Evolutionary conservation across 2,888 invertebrate genomes (phyloP).

Genomic region (Icerya purchasi): DNA sequence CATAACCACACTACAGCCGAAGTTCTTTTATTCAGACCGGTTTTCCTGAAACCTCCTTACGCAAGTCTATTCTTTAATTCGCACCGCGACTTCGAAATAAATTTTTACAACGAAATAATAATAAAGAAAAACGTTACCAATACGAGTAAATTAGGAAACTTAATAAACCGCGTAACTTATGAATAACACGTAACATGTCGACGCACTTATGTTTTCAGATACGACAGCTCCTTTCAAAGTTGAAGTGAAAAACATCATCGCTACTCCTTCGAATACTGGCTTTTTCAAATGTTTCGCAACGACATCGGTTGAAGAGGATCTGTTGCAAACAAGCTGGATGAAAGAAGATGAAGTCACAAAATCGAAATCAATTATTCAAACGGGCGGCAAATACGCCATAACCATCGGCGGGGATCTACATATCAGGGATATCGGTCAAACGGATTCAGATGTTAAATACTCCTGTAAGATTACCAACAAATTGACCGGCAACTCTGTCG

Average conservation of each 20-base stretch:
- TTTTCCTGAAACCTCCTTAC: too few species aligned
- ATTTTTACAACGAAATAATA: too few species aligned
- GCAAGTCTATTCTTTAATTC: too few species aligned
- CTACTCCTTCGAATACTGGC: conserved; percentile 23
- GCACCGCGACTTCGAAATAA: too few species aligned
- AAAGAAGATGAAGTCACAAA: conserved; percentile 18
- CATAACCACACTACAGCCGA: too few species aligned
- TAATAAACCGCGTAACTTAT: too few species aligned
- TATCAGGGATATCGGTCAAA: conserved; percentile 44
- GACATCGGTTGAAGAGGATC: conserved; percentile 12
- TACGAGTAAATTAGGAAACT: too few species aligned
- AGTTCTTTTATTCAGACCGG: too few species aligned
- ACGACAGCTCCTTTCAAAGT: conserved; percentile 19
- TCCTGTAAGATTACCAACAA: conserved; percentile 62
- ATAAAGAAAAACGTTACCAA: too few species aligned
- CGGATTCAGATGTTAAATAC: conserved; percentile 52
- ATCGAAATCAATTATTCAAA: conserved; percentile 13
- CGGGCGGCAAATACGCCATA: conserved; percentile 33
- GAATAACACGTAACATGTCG: too few species aligned
- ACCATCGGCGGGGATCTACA: conserved; percentile 50
- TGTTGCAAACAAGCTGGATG: conserved; percentile 20
- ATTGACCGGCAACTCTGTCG: conserved; percentile 53
- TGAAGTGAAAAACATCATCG: conserved; percentile 21
- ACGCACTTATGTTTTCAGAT: conserved; percentile 10
- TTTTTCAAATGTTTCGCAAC: conserved; percentile 22